A percentile compares a stretch with the other conserved stretches of the same genome.
Evolutionary conservation across 2,888 invertebrate genomes (phyloP).

Genomic region (Ormyrus nitidulus): DNA sequence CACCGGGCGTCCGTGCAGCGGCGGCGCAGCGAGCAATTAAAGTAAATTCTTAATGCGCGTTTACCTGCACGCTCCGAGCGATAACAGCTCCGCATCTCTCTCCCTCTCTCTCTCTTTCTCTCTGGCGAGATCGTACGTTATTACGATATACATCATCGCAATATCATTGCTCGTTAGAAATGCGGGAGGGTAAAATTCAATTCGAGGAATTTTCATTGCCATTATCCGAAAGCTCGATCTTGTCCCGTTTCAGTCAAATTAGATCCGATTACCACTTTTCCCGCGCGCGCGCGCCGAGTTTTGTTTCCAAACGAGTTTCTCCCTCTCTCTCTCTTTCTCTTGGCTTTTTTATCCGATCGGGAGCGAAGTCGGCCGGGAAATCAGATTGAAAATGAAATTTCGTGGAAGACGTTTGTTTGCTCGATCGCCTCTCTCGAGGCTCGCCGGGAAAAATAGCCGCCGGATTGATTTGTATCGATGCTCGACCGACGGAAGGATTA

Average conservation of each 20-base stretch:
- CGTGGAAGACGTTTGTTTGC: conserved; percentile 15
- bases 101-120: too few species aligned
- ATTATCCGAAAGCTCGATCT: conserved; percentile 42
- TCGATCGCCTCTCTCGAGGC: too few species aligned
- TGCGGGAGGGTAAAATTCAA: conserved; percentile 38
- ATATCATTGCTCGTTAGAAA: conserved; percentile 41
- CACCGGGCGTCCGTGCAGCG: neutral
- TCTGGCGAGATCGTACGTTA: neutral
- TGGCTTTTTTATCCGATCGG: conserved; percentile 20
- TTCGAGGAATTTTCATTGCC: conserved; percentile 35
- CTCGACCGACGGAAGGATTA: too few species aligned
- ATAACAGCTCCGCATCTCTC: conserved; percentile 23
- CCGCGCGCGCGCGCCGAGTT: neutral
- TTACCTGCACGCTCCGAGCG: neutral
- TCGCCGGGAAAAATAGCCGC: too few species aligned
- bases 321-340: conserved; percentile 1
- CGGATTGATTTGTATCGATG: too few species aligned
- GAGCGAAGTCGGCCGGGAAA: conserved; percentile 26
- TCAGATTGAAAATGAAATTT: conserved; percentile 50
- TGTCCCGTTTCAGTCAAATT: conserved; percentile 48
- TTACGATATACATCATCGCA: conserved; percentile 47
- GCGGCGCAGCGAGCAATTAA: conserved; percentile 11
- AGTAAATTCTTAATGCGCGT: conserved; percentile 7
- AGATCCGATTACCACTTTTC: conserved; percentile 51
- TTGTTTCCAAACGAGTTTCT: neutral